Evolutionary conservation across 64 coral and sea anemone species (phyloP), one percentile per base, ranked within the genome.

Genomic region (Actinia tenebrosa): DNA sequence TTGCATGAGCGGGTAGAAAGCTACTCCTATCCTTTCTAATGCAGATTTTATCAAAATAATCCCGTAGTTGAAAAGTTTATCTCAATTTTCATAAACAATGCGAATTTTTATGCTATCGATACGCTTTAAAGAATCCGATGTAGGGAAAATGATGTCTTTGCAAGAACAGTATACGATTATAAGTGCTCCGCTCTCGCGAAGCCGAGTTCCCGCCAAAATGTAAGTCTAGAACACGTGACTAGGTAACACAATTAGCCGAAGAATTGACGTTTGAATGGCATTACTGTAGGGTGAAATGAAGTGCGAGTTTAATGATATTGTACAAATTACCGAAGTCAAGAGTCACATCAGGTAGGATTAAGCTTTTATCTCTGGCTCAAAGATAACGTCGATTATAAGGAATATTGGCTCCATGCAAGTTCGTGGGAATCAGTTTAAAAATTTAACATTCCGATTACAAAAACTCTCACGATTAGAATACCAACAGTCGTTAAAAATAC

Each of bases 331-430:
- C 26, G 26, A 42, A 75, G 69, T 72, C 69, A 72, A 72, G 69
- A 72, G 69, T 37, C 69, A n/a, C 69, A 75, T 75, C 27, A 75
- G 69, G 69, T 75, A 37, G 69, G 69, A 75, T 75, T 75, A 75
- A 30, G 63, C 63, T 23, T 66, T 66, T 66, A 66, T 66, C 63
- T 66, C 63, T 66, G 17, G 63, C 5, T 66, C 63, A 26, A 30
- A 75, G 69, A 75, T 75, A 75, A 75, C 27, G 69, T 30, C 10
- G 10, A 75, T 75, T 30, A 75, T 26, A 26, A 75, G 26, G 69
- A 75, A 75, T 75, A 75, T 7, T 75, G 69, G 69, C 69, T 42
- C 69, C 69, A 10, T n/a, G n/a, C n/a, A 58, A 42, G 18, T 2
- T 75, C 69, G 69, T 75, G 69, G 69, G 69, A 75, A 75, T 42